Conservation (phyloP, 30 jellyfish, hydroid and myxozoan species). For the Sanderia malayensis region DNA sequence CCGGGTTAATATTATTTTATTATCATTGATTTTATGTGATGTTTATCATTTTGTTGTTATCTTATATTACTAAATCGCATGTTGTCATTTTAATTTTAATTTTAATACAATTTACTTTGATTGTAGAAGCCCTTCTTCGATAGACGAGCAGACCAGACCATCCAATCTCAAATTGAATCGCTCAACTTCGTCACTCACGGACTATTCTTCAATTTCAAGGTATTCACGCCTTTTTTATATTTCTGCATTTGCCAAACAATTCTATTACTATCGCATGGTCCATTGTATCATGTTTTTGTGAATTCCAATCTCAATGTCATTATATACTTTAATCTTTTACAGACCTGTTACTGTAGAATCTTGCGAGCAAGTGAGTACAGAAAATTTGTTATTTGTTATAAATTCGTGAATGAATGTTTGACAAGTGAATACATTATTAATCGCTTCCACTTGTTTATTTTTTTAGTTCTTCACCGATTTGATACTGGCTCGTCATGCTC, state of each 20-base stretch:
- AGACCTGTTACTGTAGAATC: conserved; percentile 86
- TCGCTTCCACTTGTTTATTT: not conserved
- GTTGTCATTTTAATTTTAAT: too few species aligned
- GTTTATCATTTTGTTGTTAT: not conserved
- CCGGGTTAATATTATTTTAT: conserved; percentile 31
- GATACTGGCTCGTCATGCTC: conserved; percentile 85
- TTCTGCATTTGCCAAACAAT: too few species aligned
- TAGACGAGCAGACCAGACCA: conserved; percentile 48
- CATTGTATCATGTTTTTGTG: not conserved
- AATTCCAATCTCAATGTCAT: not conserved
- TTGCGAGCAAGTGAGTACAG: conserved; percentile 83
- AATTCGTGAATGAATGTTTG: too few species aligned
- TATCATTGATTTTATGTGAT: not conserved
- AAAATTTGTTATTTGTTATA: too few species aligned
- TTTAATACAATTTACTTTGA: too few species aligned
- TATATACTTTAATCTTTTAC: not conserved
- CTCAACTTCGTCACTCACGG: conserved; percentile 24
- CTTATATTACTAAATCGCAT: too few species aligned
- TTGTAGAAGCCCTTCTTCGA: conserved; percentile 42
- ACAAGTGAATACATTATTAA: too few species aligned
- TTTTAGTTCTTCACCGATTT: conserved; percentile 84
- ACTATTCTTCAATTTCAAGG: conserved; percentile 39
- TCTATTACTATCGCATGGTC: too few species aligned
- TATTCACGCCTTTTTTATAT: too few species aligned
- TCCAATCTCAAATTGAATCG: conserved; percentile 23